A percentile compares a stretch with the other conserved stretches of the same genome.
Evolutionary conservation across 2,888 invertebrate genomes (phyloP).

Genomic region (Drosophila percnosoma): DNA sequence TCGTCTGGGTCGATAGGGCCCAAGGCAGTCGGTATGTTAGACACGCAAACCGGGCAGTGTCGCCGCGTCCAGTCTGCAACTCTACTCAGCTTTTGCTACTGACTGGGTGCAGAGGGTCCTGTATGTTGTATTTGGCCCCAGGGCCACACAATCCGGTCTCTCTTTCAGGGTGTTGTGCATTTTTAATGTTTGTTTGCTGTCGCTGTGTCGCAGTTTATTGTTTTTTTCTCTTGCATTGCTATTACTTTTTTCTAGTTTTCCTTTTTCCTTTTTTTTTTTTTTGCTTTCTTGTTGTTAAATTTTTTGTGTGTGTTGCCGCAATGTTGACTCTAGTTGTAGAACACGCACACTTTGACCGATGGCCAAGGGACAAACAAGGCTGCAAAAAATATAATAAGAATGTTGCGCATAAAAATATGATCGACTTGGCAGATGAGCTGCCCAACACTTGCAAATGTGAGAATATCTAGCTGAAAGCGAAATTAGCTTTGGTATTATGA

Average conservation of each 20-base stretch:
- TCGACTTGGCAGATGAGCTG: slow-evolving; percentile 16
- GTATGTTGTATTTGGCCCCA: slow-evolving; percentile 28
- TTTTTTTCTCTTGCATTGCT: slow-evolving; percentile 15
- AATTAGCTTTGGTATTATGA: not conserved
- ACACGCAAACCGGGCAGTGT: slow-evolving; percentile 55
- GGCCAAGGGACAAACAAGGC: slow-evolving; percentile 26
- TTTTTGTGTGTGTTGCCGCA: slow-evolving; percentile 51
- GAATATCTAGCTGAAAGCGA: not conserved
- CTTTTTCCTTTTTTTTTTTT: slow-evolving; percentile 3
- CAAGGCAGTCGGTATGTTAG: slow-evolving; percentile 50
- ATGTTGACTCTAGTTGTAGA: slow-evolving; percentile 60
- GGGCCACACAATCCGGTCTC: slow-evolving; percentile 37
- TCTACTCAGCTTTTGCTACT: not conserved
- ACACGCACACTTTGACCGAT: slow-evolving; percentile 65
- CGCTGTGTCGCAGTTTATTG: slow-evolving; percentile 70
- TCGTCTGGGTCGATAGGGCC: slow-evolving; percentile 63
- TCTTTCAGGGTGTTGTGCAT: slow-evolving; percentile 53
- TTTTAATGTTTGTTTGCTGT: slow-evolving; percentile 73
- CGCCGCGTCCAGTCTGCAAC: slow-evolving; percentile 4
- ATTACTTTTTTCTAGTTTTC: not conserved
- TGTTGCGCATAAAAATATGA: not conserved
- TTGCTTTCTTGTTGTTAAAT: slow-evolving; percentile 28
- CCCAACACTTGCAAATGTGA: no score
- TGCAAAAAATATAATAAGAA: slow-evolving; percentile 12
- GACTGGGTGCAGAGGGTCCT: slow-evolving; percentile 13